Evolutionary conservation across 2,888 invertebrate genomes (phyloP), one percentile per base, ranked within the genome.

Genomic region (Xanthia togata): DNA sequence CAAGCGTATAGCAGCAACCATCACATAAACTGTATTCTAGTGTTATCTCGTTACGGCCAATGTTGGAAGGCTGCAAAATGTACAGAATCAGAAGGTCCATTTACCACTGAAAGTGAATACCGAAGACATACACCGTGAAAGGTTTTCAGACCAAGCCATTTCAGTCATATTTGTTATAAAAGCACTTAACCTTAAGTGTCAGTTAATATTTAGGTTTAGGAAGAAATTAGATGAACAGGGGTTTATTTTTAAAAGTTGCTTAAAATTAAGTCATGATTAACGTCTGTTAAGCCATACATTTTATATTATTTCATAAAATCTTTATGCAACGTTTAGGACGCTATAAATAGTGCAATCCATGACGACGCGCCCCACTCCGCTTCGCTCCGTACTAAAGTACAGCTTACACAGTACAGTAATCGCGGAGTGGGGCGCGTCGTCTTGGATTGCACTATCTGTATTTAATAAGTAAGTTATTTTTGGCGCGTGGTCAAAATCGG

Each of bases 21-120:
- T 88, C 85, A 76, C 86, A 87, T 91, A 90, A 90, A 91, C 82
- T 86, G 89, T 86, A 81, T 86, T 89, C 85, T 81, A 88, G 83
- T 76, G 80, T 83, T 85, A 81, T 89, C 88, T 90, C 84, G 90
- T 91, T 90, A 89, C 81, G 76, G 78, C 68, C 84, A 78, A 83
- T 80, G 60, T 74, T 73, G 76, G 71, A 71, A 70, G 9, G n/a
- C 4, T 57, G 17, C 60, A 12, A 41, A 53, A 47, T 26, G 31
- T 26, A 31, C 12, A 0, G 17, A n/a, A 44, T 35, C 62, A 74
- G 86, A 85, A 83, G 83, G 53, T 55, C 23, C 31, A 69, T 17
- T n/a, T 38, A 59, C 4, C 6, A 2, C 38, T 23, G 12, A 41
- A 38, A 2, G 31, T 23, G 12, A 41, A 38, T 17, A 31, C 17